Base-by-base conservation (phyloP, 2,888 invertebrate genomes). In the Polydrusus pterygomalis region DNA sequence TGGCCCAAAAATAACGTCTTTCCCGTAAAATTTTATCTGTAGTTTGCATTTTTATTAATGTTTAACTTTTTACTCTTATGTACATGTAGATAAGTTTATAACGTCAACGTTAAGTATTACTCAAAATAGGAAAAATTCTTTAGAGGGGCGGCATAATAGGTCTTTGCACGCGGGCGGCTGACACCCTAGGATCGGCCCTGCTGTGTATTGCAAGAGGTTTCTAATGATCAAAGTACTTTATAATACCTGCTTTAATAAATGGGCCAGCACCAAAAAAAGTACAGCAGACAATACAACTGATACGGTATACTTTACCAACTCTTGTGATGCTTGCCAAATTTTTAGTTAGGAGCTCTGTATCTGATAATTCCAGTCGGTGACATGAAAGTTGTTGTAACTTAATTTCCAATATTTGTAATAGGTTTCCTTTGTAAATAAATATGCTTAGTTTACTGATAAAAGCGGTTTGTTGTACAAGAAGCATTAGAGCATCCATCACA, bases 401-500 rank as follows among this genome's bases (percentile, higher is more conserved):
- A 5, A 30, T 34, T 30, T 65, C 65, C 10, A 65, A 7, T 10
- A 10, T 5, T 30, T 30, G 10, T n/a, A 65, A 17, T 65, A 30
- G n/a, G 1, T 47, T 34, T 3, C 17, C 20, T n/a, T 51, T 17
- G 0, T 15, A 51, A 20, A 65, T 47, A 5, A 65, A 45, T 9
- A 65, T 30, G 30, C 17, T 15, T 9, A 65, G 25, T 34, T 65
- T 65, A 30, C 47, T 17, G 25, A 49, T 20, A 11, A 49, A 47
- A 11, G 25, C 65, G 9, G 65, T 49, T 11, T 65, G 25, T 17
- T 49, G 49, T 15, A 65, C 15, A 17, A 65, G 45, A 30, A 65
- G 17, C 47, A 65, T 49, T 25, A 51, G 11, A 30, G 49, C 43
- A n/a, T 25, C 40, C n/a, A 45, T 63, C 2, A 43, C n/a, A 10